Evolutionary conservation across 1,140 invertebrate species (phyloP), one percentile per base, ranked within the genome.

Genomic region (Drosophila novamexicana): DNA sequence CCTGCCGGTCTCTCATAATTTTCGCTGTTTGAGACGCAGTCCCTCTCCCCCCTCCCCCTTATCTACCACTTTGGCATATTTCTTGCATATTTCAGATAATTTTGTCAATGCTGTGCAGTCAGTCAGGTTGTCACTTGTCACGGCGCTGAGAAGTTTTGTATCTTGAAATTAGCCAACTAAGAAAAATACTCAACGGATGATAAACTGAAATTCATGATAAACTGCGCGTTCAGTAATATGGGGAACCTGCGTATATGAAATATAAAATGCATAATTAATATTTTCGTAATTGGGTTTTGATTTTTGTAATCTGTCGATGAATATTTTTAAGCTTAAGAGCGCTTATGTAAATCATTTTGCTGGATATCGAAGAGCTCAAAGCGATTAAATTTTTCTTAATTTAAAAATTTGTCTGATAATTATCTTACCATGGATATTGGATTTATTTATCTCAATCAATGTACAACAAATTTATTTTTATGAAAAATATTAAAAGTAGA

Each of bases 41-140:
- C 22, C 22, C 22, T 29, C 47, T 10, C 5, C 67, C 59, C 54
- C 37, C 69, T 67, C 47, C 16, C 29, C 36, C 58, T 34, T 50
- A 16, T 53, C 29, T 56, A 32, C 36, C 49, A 49, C 49, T 65
- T 70, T 89, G 70, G 79, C 80, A 89, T 72, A 84, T 78, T 88
- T 88, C 78, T 84, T 88, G 90, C 84, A 91, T 91, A 90, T 90
- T 91, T 91, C 90, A 91, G 90, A 91, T 91, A 91, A 91, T 91
- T 91, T 91, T 91, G 90, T 91, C 90, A 91, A 91, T 91, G 83
- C 79, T 91, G 90, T 90, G 90, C 90, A 91, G 90, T 91, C 90
- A 91, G 84, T 89, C 84, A 84, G 78, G 85, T 90, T 91, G 90
- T 91, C 90, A 91, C 89, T 91, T 91, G 90, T 91, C 90, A 91